A percentile compares a stretch with the other conserved stretches of the same genome.
phyloP scores from a whole-genome alignment of 2,888 invertebrate species.

The Spodoptera exigua region DNA sequence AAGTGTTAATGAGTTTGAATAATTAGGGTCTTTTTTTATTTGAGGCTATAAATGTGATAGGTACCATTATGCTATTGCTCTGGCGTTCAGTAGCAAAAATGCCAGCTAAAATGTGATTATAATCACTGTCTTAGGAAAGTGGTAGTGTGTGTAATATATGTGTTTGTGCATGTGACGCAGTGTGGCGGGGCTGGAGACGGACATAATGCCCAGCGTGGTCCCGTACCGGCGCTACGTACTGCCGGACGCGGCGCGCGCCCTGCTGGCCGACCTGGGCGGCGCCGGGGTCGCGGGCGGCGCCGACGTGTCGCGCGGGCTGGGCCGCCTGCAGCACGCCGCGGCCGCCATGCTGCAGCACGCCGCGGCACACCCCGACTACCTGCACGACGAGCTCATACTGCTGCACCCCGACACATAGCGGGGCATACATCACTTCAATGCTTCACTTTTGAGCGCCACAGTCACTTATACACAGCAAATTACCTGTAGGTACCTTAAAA shows the following conservation, averaged over 20 bases:
- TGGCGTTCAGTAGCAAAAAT: too few species aligned
- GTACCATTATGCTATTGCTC: too few species aligned
- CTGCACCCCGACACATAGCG: background rate
- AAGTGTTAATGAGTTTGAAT: too few species aligned
- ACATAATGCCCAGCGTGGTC: slow-evolving; percentile 68
- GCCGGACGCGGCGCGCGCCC: slow-evolving; percentile 65
- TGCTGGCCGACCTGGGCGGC: slow-evolving; percentile 62
- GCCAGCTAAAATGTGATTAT: too few species aligned
- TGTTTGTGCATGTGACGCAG: slow-evolving; percentile 58
- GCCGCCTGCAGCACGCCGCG: slow-evolving; percentile 43
- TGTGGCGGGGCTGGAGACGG: slow-evolving; percentile 61
- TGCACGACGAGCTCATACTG: slow-evolving; percentile 69
- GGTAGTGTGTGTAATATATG: background rate
- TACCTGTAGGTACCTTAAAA: too few species aligned
- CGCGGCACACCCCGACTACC: slow-evolving; percentile 64
- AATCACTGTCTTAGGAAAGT: too few species aligned
- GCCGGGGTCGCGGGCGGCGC: slow-evolving; percentile 61
- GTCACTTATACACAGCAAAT: too few species aligned
- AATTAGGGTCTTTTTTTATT: too few species aligned
- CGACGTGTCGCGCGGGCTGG: too few species aligned
- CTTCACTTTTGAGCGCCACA: too few species aligned
- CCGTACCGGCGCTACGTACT: slow-evolving; percentile 78
- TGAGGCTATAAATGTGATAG: too few species aligned
- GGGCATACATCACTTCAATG: background rate
- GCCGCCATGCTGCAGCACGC: slow-evolving; percentile 35